These are phyloP conservation scores for Dunckerocampus dactyliophorus DNA, from an alignment of 2,113 vertebrate species.

Conservation along the genomic window DNA sequence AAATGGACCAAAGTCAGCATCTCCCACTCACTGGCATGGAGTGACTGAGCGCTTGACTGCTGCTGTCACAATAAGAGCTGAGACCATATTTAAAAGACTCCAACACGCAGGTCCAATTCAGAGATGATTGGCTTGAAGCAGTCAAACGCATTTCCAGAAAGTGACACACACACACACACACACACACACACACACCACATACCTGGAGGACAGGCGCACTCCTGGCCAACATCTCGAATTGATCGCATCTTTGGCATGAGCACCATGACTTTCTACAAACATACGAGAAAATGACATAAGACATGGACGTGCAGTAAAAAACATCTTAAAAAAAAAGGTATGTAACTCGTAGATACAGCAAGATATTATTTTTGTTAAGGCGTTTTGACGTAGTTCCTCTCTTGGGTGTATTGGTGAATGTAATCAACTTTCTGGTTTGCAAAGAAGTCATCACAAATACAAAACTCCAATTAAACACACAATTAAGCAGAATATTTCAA, in stretches of 20 bases:
- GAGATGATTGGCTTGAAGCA: background rate
- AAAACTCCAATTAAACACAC: no score
- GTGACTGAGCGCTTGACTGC: background rate
- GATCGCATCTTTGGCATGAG: conserved; percentile 77
- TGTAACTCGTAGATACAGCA: no score
- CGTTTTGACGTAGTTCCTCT: background rate
- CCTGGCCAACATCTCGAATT: conserved; percentile 75
- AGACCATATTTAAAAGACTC: background rate
- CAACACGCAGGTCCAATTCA: background rate
- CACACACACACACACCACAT: conserved; percentile 39
- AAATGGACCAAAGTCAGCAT: background rate
- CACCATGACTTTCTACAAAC: conserved; percentile 77
- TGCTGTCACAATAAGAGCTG: conserved; percentile 6
- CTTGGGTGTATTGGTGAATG: no score
- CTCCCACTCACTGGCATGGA: background rate
- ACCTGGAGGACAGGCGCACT: conserved; percentile 91
- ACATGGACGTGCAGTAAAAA: background rate
- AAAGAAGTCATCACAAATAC: no score
- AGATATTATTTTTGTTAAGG: background rate
- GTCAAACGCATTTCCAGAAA: conserved; percentile 23
- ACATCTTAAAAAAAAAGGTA: no score
- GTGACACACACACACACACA: conserved; percentile 24
- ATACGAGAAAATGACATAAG: conserved; percentile 17
- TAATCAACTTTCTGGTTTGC: no score
- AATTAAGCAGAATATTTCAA: no score